A percentile compares a stretch with the other conserved stretches of the same genome.
Conservation (phyloP, 2,113 vertebrate species). For the Oxyura jamaicensis region DNA sequence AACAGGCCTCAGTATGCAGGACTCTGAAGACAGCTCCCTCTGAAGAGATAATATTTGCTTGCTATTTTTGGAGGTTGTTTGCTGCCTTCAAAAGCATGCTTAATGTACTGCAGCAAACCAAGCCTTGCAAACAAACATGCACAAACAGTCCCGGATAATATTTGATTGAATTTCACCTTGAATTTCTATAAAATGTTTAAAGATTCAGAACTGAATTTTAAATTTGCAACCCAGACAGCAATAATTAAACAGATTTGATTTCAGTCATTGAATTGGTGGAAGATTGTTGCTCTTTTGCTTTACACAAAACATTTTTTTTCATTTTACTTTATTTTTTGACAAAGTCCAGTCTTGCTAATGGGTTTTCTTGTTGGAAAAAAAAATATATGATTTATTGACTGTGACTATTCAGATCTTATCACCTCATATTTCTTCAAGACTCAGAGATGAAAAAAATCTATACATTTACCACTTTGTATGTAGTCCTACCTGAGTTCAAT, state of each 20-base stretch:
- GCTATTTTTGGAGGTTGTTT: slow-evolving; percentile 44
- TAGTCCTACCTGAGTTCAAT: background rate
- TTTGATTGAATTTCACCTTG: background rate
- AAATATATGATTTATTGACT: background rate
- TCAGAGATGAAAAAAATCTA: background rate
- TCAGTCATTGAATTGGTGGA: background rate
- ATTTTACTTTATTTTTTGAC: background rate
- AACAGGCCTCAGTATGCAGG: background rate
- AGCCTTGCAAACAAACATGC: background rate
- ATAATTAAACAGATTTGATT: background rate
- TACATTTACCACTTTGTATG: background rate
- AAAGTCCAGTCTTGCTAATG: background rate
- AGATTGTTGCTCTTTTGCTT: background rate
- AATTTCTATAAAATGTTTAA: background rate
- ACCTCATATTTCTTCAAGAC: background rate
- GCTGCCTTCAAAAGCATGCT: background rate
- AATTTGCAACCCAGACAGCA: background rate
- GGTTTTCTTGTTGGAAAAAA: background rate
- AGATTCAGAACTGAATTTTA: background rate
- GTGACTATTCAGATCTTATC: background rate
- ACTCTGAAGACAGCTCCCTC: slow-evolving; percentile 25
- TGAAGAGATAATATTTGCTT: slow-evolving; percentile 48
- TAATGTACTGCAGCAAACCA: slow-evolving; percentile 19
- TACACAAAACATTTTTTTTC: background rate
- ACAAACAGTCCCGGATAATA: background rate